Base-by-base conservation (phyloP, 2,797 vertebrate species). In the Argya squamiceps region DNA sequence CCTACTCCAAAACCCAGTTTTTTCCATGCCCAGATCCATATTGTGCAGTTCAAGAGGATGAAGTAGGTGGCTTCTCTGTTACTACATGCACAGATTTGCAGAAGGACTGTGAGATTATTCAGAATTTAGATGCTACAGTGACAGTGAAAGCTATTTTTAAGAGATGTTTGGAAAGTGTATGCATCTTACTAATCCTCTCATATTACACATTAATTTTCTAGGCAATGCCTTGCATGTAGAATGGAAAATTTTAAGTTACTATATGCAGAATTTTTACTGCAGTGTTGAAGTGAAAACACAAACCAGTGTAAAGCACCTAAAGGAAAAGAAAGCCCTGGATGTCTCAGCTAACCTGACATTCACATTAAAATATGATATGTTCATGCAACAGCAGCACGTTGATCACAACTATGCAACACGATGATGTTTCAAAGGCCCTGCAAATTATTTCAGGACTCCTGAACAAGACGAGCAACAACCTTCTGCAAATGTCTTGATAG, bases 351-450 rank as follows among this genome's bases (percentile, higher is more conserved):
- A 84, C 55, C 8, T 91, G 96, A 91, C 92, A 92, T 65, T 93
- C 75, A 16, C 84, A 36, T 89, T 74, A 91, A 96, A 96, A 96
- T 75, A 75, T 1, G 93, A 95, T 95, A 32, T 17, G 46, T 68
- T 73, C 91, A 11, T 79, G 89, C 79, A 92, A 91, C 75, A 91
- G 94, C 95, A 89, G 91, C 93, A 88, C 44, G 23, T 78, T 94
- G 94, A 94, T 94, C 91, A 91, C 91, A 95, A 62, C 95, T 88
- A 73, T 96, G 92, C 94, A 93, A 94, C 88, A 81, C 0, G 93
- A 97, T 97, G 96, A 96, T 92, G 91, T 94, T 96, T 96, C 95
- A 96, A 96, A 96, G 93, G 92, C 92, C 69, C 89, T 96, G 89
- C 89, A 94, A 94, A 94, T 96, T 96, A 97, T 96, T 97, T 95